These are phyloP conservation scores for Heliocidaris tuberculata DNA, from an alignment of 35 echinoderm and acorn worm species.

Conservation along the genomic window DNA sequence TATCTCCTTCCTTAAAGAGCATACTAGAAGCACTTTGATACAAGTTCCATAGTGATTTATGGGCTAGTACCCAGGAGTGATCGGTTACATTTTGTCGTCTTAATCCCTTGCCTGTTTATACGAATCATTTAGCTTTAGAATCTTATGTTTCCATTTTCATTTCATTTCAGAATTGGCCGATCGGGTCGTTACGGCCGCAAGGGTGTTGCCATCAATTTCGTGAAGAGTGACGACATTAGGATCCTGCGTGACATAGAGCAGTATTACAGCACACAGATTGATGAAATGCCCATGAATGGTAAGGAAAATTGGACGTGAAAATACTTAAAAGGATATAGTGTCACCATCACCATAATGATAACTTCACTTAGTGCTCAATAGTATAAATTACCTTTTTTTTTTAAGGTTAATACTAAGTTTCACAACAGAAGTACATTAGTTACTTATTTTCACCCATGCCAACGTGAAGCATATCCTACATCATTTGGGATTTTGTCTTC, in stretches of 20 bases:
- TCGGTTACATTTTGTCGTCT: no score
- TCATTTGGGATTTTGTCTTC: not conserved
- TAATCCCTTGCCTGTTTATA: no score
- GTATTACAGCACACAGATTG: slow-evolving; percentile 99
- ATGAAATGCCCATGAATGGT: slow-evolving; percentile 99
- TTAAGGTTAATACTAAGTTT: no score
- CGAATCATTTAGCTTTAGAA: not conserved
- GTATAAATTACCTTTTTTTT: no score
- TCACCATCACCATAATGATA: no score
- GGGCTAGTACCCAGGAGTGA: not conserved
- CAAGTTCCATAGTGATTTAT: not conserved
- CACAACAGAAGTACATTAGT: no score
- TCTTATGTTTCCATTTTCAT: not conserved
- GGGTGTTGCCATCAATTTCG: slow-evolving; percentile 95
- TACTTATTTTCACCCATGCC: no score
- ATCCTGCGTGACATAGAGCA: slow-evolving; percentile 99
- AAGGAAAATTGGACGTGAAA: slow-evolving; percentile 22
- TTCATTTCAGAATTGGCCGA: slow-evolving; percentile 77
- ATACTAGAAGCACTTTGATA: no score
- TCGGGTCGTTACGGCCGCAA: slow-evolving; percentile 96
- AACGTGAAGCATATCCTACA: not conserved
- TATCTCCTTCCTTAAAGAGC: no score
- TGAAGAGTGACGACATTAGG: slow-evolving; percentile 93
- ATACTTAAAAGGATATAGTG: no score
- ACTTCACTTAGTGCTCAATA: no score